Evolutionary conservation across 2,888 invertebrate species (phyloP).

Genomic region (Caenorhabditis sulstoni): DNA sequence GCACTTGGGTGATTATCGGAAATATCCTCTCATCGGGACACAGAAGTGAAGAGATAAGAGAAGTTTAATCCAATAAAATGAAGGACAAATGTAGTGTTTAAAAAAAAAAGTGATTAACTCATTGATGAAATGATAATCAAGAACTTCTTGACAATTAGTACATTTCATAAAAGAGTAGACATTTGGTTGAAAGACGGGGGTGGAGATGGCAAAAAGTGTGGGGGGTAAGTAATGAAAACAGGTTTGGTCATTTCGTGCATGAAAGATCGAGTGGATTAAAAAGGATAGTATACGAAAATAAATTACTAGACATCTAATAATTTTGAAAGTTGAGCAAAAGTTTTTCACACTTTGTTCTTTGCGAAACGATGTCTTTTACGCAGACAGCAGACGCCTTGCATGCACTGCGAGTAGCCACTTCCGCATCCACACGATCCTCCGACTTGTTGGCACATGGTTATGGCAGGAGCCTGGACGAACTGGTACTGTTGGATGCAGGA

Average conservation of each 20-base stretch:
- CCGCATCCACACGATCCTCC: constrained; percentile 73
- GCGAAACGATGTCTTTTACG: constrained; percentile 75
- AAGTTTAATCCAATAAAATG: too few species aligned
- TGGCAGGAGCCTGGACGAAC: constrained; percentile 69
- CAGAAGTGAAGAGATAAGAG: too few species aligned
- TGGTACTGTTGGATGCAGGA: constrained; percentile 68
- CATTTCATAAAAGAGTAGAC: constrained; percentile 7
- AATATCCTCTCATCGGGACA: too few species aligned
- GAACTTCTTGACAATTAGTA: constrained; percentile 24
- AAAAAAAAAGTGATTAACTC: background rate
- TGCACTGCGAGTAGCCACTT: constrained; percentile 76
- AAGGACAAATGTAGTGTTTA: background rate
- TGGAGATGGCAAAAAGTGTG: constrained; percentile 45
- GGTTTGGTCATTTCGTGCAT: constrained; percentile 55
- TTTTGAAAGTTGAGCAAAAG: background rate
- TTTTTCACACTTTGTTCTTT: constrained; percentile 67
- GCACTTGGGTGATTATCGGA: too few species aligned
- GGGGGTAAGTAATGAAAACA: constrained; percentile 42
- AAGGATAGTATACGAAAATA: constrained; percentile 19
- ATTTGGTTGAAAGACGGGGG: constrained; percentile 39
- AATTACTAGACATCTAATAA: constrained; percentile 42
- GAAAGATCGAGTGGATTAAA: constrained; percentile 37
- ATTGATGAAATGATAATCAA: constrained; percentile 9
- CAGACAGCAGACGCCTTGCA: constrained; percentile 78
- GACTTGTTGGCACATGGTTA: constrained; percentile 70